Evolutionary conservation across 2,113 vertebrate species (phyloP), one percentile per base, ranked within the genome.

Genomic region (Pterocles burchelli): DNA sequence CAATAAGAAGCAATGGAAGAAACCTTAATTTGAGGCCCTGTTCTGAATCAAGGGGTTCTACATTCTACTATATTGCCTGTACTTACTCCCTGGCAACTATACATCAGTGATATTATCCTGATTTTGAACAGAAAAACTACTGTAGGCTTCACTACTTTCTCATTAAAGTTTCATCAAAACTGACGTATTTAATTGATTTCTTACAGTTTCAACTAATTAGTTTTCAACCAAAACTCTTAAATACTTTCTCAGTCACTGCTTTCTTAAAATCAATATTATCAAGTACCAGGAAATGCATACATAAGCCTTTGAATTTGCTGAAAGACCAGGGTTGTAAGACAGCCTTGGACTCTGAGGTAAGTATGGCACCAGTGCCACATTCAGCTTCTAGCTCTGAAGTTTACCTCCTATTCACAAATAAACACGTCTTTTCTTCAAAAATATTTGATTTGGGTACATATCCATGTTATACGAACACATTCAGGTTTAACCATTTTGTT

Each of bases 351-450:
- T 16, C 6, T 3, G 6, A 18, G 6, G 14, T 55, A 26, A 49
- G n/a, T 33, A 34, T 3, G 15, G 36, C 24, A 67, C 21, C 8
- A 1, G 17, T 57, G 61, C 3, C 0, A 2, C 41, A 58, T 70
- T 79, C 34, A 78, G 20, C 36, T 66, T 19, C 59, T 46, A 74
- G 10, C 34, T 75, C 48, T 75, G 31, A 85, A 72, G 19, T 88
- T 78, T 63, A 62, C 13, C 25, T 49, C 6, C 19, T 54, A 15
- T 49, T 90, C 58, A 85, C 17, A 96, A 75, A 84, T 25, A 80
- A 76, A 17, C 18, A 36, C 1, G 0, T 1, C 3, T 57, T 77
- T 73, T 61, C 55, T 77, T 73, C 11, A 89, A 46, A 92, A 48
- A 6, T 21, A 59, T 19, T 85, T n/a, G 1, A 59, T 46, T 63